Conservation (phyloP, 2,113 vertebrate species). For the Zosterops pallidus region DNA sequence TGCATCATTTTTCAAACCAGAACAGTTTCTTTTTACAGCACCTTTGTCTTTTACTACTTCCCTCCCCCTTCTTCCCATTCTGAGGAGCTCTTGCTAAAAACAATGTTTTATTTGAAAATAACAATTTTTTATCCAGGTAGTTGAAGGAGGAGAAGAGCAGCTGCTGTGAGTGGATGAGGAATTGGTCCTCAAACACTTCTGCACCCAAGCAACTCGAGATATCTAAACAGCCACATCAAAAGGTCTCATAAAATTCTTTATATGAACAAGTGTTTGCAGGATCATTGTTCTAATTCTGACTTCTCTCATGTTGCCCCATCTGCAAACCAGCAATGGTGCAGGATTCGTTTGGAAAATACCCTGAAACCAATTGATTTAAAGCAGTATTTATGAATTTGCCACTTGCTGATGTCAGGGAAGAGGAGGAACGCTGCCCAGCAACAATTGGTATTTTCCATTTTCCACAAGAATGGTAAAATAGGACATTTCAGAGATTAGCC, state of each 20-base stretch:
- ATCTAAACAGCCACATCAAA: neutral
- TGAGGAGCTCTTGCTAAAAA: neutral
- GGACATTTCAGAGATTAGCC: neutral
- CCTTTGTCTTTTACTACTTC: neutral
- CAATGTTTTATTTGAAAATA: neutral
- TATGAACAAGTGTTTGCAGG: neutral
- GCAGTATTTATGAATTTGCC: neutral
- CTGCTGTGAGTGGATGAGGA: neutral
- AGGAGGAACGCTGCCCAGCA: neutral
- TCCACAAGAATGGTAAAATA: neutral
- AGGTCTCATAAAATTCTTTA: neutral
- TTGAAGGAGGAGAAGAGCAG: neutral
- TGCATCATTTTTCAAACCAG: neutral
- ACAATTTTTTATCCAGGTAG: neutral
- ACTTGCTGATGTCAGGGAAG: neutral
- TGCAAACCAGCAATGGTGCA: neutral
- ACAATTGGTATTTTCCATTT: neutral
- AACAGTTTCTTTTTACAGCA: neutral
- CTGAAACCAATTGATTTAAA: neutral
- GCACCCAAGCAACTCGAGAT: neutral
- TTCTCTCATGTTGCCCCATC: neutral
- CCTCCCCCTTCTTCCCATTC: neutral
- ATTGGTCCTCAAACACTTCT: neutral
- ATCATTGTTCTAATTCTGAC: neutral
- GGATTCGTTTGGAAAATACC: neutral